Conservation (phyloP, 2,113 vertebrate species). For the Thalassoma bifasciatum region DNA sequence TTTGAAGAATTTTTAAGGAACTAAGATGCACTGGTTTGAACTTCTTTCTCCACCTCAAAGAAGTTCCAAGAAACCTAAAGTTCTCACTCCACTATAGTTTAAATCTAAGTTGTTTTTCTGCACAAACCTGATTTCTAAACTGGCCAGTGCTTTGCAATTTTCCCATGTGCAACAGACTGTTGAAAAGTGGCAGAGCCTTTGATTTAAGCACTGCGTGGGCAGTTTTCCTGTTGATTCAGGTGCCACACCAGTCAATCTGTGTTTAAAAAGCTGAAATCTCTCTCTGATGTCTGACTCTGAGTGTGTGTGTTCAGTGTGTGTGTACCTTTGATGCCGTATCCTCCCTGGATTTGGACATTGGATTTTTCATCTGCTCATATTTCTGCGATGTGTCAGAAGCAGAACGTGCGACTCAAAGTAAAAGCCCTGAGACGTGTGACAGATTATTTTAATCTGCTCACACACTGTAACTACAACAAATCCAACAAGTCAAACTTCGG, state of each 20-base stretch:
- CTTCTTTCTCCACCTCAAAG: not conserved
- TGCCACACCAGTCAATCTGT: conserved; percentile 57
- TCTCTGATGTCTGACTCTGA: conserved; percentile 27
- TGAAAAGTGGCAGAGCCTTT: conserved; percentile 43
- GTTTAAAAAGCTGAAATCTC: conserved; percentile 62
- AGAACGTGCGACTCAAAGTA: conserved; percentile 44
- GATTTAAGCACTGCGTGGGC: conserved; percentile 59
- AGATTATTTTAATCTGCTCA: conserved; percentile 69
- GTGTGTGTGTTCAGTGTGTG: conserved; percentile 12
- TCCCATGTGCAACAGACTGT: conserved; percentile 2
- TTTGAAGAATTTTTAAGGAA: not conserved
- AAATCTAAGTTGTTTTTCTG: conserved; percentile 3
- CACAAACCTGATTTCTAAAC: conserved; percentile 1
- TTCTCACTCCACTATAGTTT: too few species aligned
- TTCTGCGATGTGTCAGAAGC: conserved; percentile 47
- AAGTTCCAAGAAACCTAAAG: conserved; percentile 12
- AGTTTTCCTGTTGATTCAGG: conserved; percentile 74
- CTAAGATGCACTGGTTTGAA: not conserved
- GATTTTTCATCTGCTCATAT: conserved; percentile 49
- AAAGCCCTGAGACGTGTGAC: conserved; percentile 55
- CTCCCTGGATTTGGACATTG: conserved; percentile 28
- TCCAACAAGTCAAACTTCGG: conserved; percentile 43
- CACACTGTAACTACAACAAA: conserved; percentile 50
- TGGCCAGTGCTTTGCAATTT: conserved; percentile 10
- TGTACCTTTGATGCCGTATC: conserved; percentile 43